A percentile compares a stretch with the other conserved stretches of the same genome.
Evolutionary conservation across 2,888 invertebrate species (phyloP).

Genomic region (Nemoura dubitans): DNA sequence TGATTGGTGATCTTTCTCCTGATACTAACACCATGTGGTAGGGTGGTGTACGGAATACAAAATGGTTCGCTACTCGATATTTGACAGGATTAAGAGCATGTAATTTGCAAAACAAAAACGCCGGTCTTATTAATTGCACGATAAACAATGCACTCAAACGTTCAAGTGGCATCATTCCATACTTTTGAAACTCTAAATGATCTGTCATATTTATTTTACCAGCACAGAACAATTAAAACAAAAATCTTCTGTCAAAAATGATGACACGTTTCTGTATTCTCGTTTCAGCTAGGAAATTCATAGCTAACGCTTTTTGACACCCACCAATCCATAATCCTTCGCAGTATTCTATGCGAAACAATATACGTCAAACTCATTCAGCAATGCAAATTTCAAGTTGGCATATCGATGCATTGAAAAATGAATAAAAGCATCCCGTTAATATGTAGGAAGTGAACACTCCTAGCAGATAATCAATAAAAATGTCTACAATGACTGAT

Average conservation of each 20-base stretch:
- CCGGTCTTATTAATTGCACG: background rate
- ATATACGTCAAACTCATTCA: constrained; percentile 22
- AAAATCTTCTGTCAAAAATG: constrained; percentile 1
- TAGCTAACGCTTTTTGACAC: background rate
- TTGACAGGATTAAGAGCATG: background rate
- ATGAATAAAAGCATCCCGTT: background rate
- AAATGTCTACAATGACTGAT: background rate
- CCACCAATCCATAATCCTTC: constrained; percentile 4
- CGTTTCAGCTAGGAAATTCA: constrained; percentile 16
- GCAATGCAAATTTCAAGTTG: constrained; percentile 16
- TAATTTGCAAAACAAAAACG: background rate
- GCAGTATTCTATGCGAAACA: background rate
- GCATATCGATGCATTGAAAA: constrained; percentile 15
- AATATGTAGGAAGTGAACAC: background rate
- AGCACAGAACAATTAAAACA: background rate
- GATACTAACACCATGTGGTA: background rate
- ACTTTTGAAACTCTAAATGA: constrained; percentile 12
- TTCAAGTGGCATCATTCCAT: background rate
- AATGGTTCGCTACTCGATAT: background rate
- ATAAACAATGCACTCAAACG: background rate
- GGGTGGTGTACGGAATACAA: background rate
- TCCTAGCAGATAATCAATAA: background rate
- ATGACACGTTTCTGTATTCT: constrained; percentile 18
- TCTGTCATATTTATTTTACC: background rate
- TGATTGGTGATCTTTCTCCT: background rate